Base-by-base conservation (phyloP, 2,113 vertebrate genomes). In the Hoplias malabaricus region DNA sequence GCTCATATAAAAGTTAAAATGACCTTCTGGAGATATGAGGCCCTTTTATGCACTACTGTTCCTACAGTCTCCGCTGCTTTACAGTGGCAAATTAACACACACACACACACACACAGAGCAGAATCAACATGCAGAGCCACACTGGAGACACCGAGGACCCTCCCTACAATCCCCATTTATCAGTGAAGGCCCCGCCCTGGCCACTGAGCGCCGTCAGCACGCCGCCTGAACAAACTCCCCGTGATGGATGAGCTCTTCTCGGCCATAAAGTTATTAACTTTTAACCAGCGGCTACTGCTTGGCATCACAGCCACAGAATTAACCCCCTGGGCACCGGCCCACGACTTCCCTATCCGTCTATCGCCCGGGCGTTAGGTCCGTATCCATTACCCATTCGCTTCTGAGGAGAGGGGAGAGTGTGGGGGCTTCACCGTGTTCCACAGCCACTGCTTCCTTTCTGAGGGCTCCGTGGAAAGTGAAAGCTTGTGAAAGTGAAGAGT, bases 201-300 rank as follows among this genome's bases (percentile, higher is more conserved):
- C 89, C 92, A 91, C 93, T 92, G 91, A 91, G 90, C 77, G 57
- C 91, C 88, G 90, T 94, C 93, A 92, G 90, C 89, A 86, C 87
- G 92, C 91, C 88, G 90, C 86, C 93, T 92, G 94, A 95, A 95
- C 95, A 95, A 95, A 94, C 94, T 91, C 84, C 91, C 87, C 86
- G 89, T 95, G 94, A 96, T 94, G 92, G 94, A 96, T 93, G 93
- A 88, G 86, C 84, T 84, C 88, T 91, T 93, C 92, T 90, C 89
- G 87, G 88, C 93, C 92, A 94, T 95, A 95, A 95, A 95, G 91
- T 89, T 93, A 96, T 96, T 93, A 94, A 93, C 93, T 91, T 92
- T 92, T 91, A 93, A 93, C 92, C 89, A 91, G 87, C 85, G 63
- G 88, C 89, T 89, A 89, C 89, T 27, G 83, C 88, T 87, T 89